phyloP scores from a whole-genome alignment of 2,888 invertebrate species.

The Eustalomyia histrio region DNA sequence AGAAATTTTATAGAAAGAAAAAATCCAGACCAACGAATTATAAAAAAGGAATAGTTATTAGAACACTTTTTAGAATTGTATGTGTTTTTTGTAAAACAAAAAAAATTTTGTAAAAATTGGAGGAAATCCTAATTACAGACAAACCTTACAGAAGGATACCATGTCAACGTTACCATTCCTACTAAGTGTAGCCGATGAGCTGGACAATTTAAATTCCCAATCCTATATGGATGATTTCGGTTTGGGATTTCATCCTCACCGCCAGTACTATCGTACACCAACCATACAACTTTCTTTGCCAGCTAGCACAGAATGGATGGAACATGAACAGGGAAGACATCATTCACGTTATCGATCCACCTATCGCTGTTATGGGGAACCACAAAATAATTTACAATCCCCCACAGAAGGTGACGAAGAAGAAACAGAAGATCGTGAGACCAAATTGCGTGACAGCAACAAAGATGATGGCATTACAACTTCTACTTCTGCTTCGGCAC shows the following conservation, averaged over 20 bases:
- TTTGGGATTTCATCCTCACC: constrained; percentile 78
- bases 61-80: too few species aligned
- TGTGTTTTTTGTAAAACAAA: constrained; percentile 6
- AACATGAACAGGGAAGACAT: constrained; percentile 73
- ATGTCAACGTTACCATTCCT: constrained; percentile 79
- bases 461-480: constrained; percentile 38
- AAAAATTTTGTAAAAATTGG: constrained; percentile 60
- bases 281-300: constrained; percentile 78
- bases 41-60: too few species aligned
- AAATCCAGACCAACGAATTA: too few species aligned
- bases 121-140: constrained; percentile 59
- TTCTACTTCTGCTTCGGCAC: constrained; percentile 44
- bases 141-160: constrained; percentile 65
- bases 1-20: neutral
- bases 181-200: constrained; percentile 78
- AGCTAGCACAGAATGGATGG: constrained; percentile 78
- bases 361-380: constrained; percentile 74
- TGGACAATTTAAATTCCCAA: constrained; percentile 78
- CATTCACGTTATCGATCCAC: constrained; percentile 69
- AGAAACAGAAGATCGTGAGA: constrained; percentile 62
- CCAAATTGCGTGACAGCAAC: constrained; percentile 31
- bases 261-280: constrained; percentile 77
- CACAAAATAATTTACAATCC: constrained; percentile 73
- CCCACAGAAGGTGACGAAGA: constrained; percentile 68
- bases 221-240: constrained; percentile 79